phyloP scores from a whole-genome alignment of 2,797 vertebrate genomes.

The Aldrovandia affinis region DNA sequence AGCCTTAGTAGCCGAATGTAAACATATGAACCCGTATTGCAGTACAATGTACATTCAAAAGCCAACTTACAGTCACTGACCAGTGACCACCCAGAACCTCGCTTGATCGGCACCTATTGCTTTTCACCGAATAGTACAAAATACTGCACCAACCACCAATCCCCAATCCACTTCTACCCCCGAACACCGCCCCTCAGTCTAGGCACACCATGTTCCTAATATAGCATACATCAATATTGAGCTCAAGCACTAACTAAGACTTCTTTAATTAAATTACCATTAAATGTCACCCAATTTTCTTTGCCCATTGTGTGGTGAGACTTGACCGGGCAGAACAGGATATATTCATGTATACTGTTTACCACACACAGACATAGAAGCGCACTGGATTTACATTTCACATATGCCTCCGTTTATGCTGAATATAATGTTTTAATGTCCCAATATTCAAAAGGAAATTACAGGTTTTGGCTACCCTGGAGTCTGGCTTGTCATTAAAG shows the following conservation, averaged over 20 bases:
- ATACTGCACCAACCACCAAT: neutral
- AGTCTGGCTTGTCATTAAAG: too few relatives aligned
- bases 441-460: neutral
- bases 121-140: neutral
- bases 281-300: conserved; percentile 56
- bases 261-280: conserved; percentile 69
- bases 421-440: neutral
- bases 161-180: neutral
- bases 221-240: conserved; percentile 52
- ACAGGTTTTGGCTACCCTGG: neutral
- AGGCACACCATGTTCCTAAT: conserved; percentile 29
- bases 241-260: conserved; percentile 31
- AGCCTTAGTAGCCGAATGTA: neutral
- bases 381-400: neutral
- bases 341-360: conserved; percentile 41
- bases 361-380: neutral
- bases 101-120: neutral
- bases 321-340: conserved; percentile 27
- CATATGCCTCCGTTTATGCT: neutral
- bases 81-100: neutral
- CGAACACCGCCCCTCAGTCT: neutral
- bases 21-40: neutral
- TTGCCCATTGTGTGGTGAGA: conserved; percentile 24
- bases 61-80: too few relatives aligned
- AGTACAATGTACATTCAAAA: neutral